phyloP scores from a whole-genome alignment of 2,797 vertebrate genomes.

The Rallus crepitans region DNA sequence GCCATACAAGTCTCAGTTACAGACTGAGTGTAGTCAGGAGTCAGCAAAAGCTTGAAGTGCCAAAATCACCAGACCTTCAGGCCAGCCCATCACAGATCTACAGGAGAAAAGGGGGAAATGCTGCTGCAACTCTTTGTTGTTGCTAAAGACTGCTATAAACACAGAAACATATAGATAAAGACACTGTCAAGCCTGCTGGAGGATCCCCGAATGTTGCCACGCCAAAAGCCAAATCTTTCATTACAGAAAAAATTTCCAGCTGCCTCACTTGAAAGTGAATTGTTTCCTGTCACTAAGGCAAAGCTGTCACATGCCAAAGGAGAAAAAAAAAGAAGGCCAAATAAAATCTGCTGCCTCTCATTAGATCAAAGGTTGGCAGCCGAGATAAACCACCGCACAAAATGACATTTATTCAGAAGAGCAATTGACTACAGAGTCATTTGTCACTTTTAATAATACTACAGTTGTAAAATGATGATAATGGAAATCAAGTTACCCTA shows the following conservation, averaged over 20 bases:
- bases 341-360: slow-evolving; percentile 47
- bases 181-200: neutral
- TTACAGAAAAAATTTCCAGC: slow-evolving; percentile 53
- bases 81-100: neutral
- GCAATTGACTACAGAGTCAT: slow-evolving; percentile 43
- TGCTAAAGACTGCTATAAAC: neutral
- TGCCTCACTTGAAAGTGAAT: slow-evolving; percentile 45
- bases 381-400: slow-evolving; percentile 44
- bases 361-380: slow-evolving; percentile 63
- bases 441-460: slow-evolving; percentile 76
- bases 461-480: slow-evolving; percentile 67
- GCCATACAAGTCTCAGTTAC: neutral
- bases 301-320: slow-evolving; percentile 2
- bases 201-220: neutral
- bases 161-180: neutral
- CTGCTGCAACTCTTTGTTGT: neutral
- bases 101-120: neutral
- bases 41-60: neutral
- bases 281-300: slow-evolving; percentile 54
- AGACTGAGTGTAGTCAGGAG: neutral
- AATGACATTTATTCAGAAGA: slow-evolving; percentile 48
- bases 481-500: slow-evolving; percentile 69
- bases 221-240: slow-evolving; percentile 28
- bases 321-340: neutral
- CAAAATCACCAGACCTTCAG: neutral